phyloP scores from a whole-genome alignment of 2,113 vertebrate genomes.

The Sterna hirundo region DNA sequence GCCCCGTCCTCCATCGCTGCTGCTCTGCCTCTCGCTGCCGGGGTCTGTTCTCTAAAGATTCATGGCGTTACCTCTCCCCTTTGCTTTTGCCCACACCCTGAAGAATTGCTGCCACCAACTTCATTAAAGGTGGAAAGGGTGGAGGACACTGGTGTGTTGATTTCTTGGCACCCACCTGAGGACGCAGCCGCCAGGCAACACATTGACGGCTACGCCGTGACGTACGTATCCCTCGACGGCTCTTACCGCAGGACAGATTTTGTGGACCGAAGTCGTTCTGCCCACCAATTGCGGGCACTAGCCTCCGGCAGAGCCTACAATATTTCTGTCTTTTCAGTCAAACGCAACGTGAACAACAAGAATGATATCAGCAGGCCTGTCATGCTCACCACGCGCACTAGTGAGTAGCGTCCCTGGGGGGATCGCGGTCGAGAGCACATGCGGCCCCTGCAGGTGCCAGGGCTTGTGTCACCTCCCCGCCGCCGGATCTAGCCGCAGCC shows the following conservation, averaged over 20 bases:
- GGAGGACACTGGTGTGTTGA: conserved; percentile 91
- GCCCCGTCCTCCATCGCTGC: neutral
- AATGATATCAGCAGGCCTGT: conserved; percentile 93
- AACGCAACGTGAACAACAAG: conserved; percentile 87
- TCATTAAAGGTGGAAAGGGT: conserved; percentile 90
- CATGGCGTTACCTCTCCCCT: conserved; percentile 59
- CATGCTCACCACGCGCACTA: conserved; percentile 86
- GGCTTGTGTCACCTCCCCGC: neutral
- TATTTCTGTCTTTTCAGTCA: conserved; percentile 94
- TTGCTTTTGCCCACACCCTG: conserved; percentile 56
- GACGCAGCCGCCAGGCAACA: conserved; percentile 74
- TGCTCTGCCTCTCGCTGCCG: neutral
- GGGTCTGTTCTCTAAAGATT: conserved; percentile 56
- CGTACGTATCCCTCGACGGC: conserved; percentile 85
- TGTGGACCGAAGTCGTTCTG: conserved; percentile 85
- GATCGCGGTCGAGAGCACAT: neutral
- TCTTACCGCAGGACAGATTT: conserved; percentile 87
- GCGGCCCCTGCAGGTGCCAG: neutral
- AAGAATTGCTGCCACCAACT: conserved; percentile 94
- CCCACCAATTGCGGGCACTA: conserved; percentile 87
- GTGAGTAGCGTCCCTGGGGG: conserved; percentile 78
- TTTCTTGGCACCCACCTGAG: conserved; percentile 90
- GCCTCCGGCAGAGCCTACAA: conserved; percentile 91
- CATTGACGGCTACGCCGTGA: conserved; percentile 91
- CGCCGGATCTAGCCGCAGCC: neutral